Base-by-base conservation (phyloP, 2,888 invertebrate species). In the Polymixis flavicincta region DNA sequence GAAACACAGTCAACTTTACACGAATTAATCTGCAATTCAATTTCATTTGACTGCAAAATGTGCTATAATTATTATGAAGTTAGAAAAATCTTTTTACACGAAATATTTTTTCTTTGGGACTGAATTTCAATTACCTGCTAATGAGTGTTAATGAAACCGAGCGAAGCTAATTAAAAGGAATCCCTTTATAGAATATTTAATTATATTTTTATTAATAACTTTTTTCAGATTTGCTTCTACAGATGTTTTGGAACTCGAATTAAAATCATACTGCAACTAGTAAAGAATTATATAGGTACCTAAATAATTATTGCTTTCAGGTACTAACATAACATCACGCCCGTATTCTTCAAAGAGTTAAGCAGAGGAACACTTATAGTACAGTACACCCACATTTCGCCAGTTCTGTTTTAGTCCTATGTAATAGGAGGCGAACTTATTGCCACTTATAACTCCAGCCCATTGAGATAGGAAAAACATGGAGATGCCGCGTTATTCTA, bases 61-160 rank as follows among this genome's bases (percentile, higher is more conserved):
- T 13, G 22, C 54, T n/a, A 25, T 28, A 70, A 80, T 25, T 60
- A 55, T 25, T 60, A 50, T 42, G 13, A 60, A 71, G 48, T 57
- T 66, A 67, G 67, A 63, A 65, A 74, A 45, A 2, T 54, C 8
- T 60, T 75, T 71, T 75, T 66, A 48, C 48, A 42, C 19, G 19
- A 72, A 74, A 76, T 65, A 42, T 71, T 64, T 71, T 83, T 81
- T 66, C 79, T 73, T 63, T 57, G n/a, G 42, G 61, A 59, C 54
- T 48, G 61, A 52, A 72, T 86, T 78, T 86, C 81, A 86, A 84
- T 85, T 79, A 76, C 63, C 68, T 57, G 19, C 76, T 85, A 86
- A 85, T 84, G 75, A 72, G 67, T 64, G 74, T 65, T 73, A 86
- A 84, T 86, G 79, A 85, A 82, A 72, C 70, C 71, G 72, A 82